Base-by-base conservation (phyloP, 2,113 vertebrate species). In the Myxocyprinus asiaticus region DNA sequence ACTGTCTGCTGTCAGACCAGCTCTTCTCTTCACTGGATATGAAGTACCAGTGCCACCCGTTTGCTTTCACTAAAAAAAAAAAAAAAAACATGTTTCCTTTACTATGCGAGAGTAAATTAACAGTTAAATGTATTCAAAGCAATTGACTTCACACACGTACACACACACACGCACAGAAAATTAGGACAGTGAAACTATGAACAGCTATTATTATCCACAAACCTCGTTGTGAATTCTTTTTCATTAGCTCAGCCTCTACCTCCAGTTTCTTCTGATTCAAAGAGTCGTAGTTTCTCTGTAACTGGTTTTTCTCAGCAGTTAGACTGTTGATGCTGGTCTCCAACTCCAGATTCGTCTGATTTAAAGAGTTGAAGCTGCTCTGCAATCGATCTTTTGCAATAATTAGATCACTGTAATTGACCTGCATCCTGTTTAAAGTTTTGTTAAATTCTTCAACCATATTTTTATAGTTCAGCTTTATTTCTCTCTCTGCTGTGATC, bases 1-100 rank as follows among this genome's bases (percentile, higher is more conserved):
- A 63, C 45, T 63, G 4, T 5, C 59, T 47, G 17, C n/a, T 59
- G 3, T 48, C 70, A 73, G n/a, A 47, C 55, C 69, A 72, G 69
- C 3, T 72, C 53, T 4, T 56, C 12, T 0, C 0, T 14, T 58
- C 42, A 58, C 0, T 3, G 3, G 4, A 15, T 0, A 61, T 8
- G 9, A 14, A 12, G 53, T 56, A 56, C 12, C 47, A 48, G 47
- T 7, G 1, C 8, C 5, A 48, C 47, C 47, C 47, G n/a, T n/a
- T n/a, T n/a, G n/a, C n/a, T n/a, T n/a, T 48, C 8, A 48, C 47
- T 7, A 48, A 48, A 48, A n/a, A n/a, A n/a, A n/a, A n/a, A n/a
- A n/a, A n/a, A n/a, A n/a, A n/a, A n/a, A n/a, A n/a, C n/a, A n/a
- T n/a, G n/a, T n/a, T n/a, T n/a, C n/a, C n/a, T n/a, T n/a, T n/a